A percentile compares a stretch with the other conserved stretches of the same genome.
Conservation (phyloP, 1,140 invertebrate species). For the Achroia grisella region DNA sequence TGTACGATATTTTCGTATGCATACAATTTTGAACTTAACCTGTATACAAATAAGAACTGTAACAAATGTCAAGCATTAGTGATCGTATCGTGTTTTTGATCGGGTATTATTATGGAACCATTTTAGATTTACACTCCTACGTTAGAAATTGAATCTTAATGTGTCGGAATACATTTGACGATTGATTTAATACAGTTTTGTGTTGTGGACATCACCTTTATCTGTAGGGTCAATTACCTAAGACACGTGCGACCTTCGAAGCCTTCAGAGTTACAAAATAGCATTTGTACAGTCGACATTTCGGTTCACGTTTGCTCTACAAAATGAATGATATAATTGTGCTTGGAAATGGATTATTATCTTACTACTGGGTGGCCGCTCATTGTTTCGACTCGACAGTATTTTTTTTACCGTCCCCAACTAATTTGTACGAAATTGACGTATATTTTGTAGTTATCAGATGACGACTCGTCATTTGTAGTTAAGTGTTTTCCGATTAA, state of each 20-base stretch:
- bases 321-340: constrained; percentile 14
- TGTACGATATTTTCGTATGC: neutral
- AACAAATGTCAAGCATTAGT: no score
- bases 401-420: neutral
- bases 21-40: neutral
- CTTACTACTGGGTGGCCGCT: constrained; percentile 11
- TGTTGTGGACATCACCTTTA: neutral
- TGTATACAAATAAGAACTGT: neutral
- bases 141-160: no score
- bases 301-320: constrained; percentile 9
- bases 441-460: constrained; percentile 6
- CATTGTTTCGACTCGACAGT: neutral
- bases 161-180: no score
- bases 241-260: neutral
- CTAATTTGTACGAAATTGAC: constrained; percentile 1
- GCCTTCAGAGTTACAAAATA: no score
- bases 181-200: no score
- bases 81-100: no score
- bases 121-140: no score
- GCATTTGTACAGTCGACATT: neutral
- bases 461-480: neutral
- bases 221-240: neutral
- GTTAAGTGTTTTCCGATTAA: no score
- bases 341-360: constrained; percentile 17
- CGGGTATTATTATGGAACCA: no score